Base-by-base conservation (phyloP, 2,888 invertebrate genomes). In the Lymantria monacha region DNA sequence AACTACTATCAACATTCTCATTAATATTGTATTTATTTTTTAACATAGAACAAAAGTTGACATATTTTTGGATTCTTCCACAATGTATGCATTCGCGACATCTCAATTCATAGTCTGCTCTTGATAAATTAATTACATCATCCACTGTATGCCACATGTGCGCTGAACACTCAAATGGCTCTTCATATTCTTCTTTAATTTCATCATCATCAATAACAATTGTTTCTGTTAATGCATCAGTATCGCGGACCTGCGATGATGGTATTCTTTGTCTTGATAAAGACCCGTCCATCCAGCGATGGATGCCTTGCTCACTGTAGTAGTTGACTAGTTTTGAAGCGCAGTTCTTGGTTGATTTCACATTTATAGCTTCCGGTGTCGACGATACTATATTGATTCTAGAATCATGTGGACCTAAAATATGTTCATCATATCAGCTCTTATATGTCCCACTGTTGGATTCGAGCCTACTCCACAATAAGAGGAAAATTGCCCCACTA, bases 251-350 rank as follows among this genome's bases (percentile, higher is more conserved):
- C 7, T 11, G 7, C 13, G 8, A 7, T 12, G 9, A 11, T 9
- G 13, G 7, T 10, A 30, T 11, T 15, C 3, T 15, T 33, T 33
- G 2, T 1, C 9, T 1, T 10, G 42, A 1, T 11, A 42, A 30
- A 9, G 22, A 45, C 0, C 9, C 30, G 3, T 40, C 46, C 37
- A 55, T 46, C 60, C 55, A 57, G 3, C 37, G 44, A 7, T 45
- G 46, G 8, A 53, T 57, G 0, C 45, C 48, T 0, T 48, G 14
- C 9, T 37, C 38, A n/a, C 45, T 40, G 15, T 46, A 44, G 14
- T 46, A 53, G 14, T 13, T 31, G 0, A 12, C 3, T 1, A 30
- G 9, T 31, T 15, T 0, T 30, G 33, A 5, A 14, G 0, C 9
- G 7, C 31, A 5, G 12, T 22, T 22, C 22, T 22, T 2, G 22